These are phyloP conservation scores for Macrophya alboannulata DNA, from an alignment of 2,888 invertebrate genomes.

Conservation along the genomic window DNA sequence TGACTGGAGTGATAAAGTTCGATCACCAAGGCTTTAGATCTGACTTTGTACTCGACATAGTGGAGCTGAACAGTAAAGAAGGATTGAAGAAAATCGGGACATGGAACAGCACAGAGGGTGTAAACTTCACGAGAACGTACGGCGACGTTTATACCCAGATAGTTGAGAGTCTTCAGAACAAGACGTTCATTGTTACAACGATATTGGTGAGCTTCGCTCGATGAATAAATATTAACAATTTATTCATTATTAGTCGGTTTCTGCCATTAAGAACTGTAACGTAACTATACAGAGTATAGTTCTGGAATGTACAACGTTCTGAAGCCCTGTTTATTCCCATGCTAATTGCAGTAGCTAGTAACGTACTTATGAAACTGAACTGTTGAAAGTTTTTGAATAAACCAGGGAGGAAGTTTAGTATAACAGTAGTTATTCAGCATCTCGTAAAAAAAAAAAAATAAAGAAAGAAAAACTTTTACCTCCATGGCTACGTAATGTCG, in stretches of 20 bases:
- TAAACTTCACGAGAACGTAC: conserved; percentile 93
- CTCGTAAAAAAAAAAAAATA: conserved; percentile 41
- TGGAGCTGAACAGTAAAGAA: conserved; percentile 91
- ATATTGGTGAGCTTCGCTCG: conserved; percentile 88
- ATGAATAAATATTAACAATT: not conserved
- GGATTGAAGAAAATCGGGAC: conserved; percentile 93
- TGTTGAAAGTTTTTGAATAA: conserved; percentile 63
- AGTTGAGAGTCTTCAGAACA: conserved; percentile 94
- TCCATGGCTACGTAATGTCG: conserved; percentile 56
- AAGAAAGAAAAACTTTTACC: conserved; percentile 59
- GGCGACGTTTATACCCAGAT: conserved; percentile 94
- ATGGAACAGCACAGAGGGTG: conserved; percentile 94
- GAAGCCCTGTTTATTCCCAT: conserved; percentile 61
- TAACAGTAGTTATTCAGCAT: conserved; percentile 54
- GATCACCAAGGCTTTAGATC: conserved; percentile 96
- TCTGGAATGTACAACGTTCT: not conserved
- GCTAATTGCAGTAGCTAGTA: conserved; percentile 70
- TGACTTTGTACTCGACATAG: conserved; percentile 94
- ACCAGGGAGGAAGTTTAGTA: conserved; percentile 57
- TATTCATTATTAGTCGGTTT: not conserved
- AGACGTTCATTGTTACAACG: conserved; percentile 95
- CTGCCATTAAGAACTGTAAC: not conserved
- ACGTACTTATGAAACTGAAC: conserved; percentile 69
- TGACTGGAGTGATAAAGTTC: conserved; percentile 96
- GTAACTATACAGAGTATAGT: not conserved